Evolutionary conservation across 2,888 invertebrate species (phyloP).

Genomic region (Lymantria monacha): DNA sequence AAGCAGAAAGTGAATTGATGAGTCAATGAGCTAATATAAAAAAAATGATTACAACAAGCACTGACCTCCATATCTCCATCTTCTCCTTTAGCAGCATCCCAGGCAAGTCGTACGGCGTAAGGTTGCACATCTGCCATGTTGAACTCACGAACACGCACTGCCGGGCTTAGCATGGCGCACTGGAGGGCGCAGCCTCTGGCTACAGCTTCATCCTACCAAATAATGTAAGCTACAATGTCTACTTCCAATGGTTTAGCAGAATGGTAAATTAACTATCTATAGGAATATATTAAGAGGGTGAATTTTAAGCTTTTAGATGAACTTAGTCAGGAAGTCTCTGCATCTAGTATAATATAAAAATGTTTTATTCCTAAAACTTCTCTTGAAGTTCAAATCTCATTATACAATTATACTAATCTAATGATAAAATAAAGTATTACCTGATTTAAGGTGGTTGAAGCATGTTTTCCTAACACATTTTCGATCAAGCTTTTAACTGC

Average conservation of each 20-base stretch:
- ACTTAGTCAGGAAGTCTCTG: too few species aligned
- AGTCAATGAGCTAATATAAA: too few species aligned
- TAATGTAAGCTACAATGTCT: background rate
- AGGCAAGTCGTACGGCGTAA: conserved; percentile 92
- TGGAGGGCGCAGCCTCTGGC: conserved; percentile 97
- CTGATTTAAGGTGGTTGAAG: conserved; percentile 98
- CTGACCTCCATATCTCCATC: conserved; percentile 92
- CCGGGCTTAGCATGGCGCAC: conserved; percentile 98
- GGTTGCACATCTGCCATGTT: conserved; percentile 95
- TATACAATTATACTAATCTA: background rate
- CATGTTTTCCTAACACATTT: conserved; percentile 91
- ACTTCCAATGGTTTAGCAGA: too few species aligned
- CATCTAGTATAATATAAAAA: too few species aligned
- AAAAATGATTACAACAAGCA: too few species aligned
- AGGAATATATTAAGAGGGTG: too few species aligned
- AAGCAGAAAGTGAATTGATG: too few species aligned
- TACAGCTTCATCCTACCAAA: conserved; percentile 94
- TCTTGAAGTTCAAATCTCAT: too few species aligned
- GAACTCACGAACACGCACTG: conserved; percentile 98
- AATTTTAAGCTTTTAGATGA: too few species aligned
- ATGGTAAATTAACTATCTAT: too few species aligned
- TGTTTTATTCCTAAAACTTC: too few species aligned
- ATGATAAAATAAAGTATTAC: conserved; percentile 23
- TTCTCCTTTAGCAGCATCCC: conserved; percentile 87
- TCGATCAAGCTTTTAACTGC: conserved; percentile 94